phyloP scores from a whole-genome alignment of 2,113 vertebrate genomes.

The Apodemus speciosus region DNA sequence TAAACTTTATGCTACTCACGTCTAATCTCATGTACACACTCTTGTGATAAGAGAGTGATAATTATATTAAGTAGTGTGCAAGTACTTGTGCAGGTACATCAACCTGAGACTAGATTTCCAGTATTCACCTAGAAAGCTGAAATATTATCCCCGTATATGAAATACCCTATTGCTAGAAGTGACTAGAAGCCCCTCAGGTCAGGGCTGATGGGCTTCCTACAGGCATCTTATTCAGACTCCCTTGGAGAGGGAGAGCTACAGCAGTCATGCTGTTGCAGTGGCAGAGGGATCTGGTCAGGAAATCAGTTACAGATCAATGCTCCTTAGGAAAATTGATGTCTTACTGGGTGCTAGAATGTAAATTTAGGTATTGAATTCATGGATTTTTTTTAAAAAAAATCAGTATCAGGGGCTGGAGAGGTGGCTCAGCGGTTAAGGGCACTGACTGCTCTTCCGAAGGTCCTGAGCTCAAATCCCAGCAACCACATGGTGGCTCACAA shows the following conservation, averaged over 20 bases:
- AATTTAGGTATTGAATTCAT: slow-evolving; percentile 82
- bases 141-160: slow-evolving; percentile 56
- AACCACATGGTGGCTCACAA: too few species aligned
- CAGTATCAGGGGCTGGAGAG: too few species aligned
- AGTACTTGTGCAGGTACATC: not conserved
- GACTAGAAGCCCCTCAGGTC: slow-evolving; percentile 66
- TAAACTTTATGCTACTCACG: slow-evolving; percentile 35
- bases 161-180: slow-evolving; percentile 46
- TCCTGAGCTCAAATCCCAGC: too few species aligned
- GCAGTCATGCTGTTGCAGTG: slow-evolving; percentile 22
- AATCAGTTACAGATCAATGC: slow-evolving; percentile 78
- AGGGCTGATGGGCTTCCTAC: slow-evolving; percentile 33
- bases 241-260: slow-evolving; percentile 67
- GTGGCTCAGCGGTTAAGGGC: too few species aligned
- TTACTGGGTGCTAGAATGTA: slow-evolving; percentile 86
- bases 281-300: slow-evolving; percentile 58
- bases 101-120: not conserved
- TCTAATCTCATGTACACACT: slow-evolving; percentile 49
- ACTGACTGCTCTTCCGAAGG: too few species aligned
- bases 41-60: slow-evolving; percentile 27
- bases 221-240: slow-evolving; percentile 58
- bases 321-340: slow-evolving; percentile 84
- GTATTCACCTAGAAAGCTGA: not conserved
- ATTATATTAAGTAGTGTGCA: not conserved
- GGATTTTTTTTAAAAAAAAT: slow-evolving; percentile 76